Evolutionary conservation across 2,888 invertebrate species (phyloP), one percentile per base, ranked within the genome.

Genomic region (Drosophila ustulata): DNA sequence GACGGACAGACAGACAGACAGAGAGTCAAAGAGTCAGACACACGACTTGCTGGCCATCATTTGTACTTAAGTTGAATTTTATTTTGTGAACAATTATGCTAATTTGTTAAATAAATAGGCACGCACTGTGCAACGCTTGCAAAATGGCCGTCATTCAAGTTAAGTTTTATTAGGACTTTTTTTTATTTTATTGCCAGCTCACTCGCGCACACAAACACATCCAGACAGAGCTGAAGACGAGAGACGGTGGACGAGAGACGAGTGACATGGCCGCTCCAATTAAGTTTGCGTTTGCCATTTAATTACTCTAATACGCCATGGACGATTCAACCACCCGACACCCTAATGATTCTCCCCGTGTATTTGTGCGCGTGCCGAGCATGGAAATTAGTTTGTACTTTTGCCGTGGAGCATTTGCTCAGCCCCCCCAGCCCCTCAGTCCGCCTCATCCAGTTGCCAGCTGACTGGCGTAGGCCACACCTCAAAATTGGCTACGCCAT

Each of bases 21-120:
- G 11, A 25, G 1, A 58, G 47, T 4, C 2, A 11, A 9, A 18
- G 7, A 51, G 39, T 18, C 28, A 3, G 30, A 30, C 8, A 32
- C 34, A 56, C 18, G 39, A 41, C 32, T 49, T 49, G 57, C 47
- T 57, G 51, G 53, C 79, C 88, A 84, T 86, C 85, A 86, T 86
- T 86, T 86, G 89, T 86, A 89, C 77, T 88, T 87, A 90, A 89
- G 89, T 88, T 88, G 87, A 88, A 82, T 89, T 91, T 89, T 89
- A 90, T 89, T 89, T 88, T 75, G 80, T 83, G 88, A 88, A 90
- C 90, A 90, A 90, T 90, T 90, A 90, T 91, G 90, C 86, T 91
- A 91, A 91, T 90, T 90, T 88, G 90, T 86, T 90, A 90, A 90
- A 89, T 89, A 82, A 82, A 78, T 80, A 84, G 82, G 78, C 89